Percentiles rank a stretch among this genome's conserved stretches.
Evolutionary conservation across 2,797 vertebrate genomes (phyloP).

Genomic region (Liasis olivaceus): DNA sequence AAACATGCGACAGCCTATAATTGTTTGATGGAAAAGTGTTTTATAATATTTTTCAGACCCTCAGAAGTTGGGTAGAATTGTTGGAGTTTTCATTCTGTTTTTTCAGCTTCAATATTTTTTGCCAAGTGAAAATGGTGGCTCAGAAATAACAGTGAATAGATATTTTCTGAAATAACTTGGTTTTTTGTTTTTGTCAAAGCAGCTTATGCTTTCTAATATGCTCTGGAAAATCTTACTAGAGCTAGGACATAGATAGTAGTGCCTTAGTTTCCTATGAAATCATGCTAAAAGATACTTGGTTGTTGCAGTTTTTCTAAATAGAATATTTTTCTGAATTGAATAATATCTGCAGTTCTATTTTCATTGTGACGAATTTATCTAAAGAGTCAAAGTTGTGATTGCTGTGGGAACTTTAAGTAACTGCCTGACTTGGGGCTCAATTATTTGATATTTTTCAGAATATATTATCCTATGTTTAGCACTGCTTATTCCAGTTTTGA

Average conservation of each 20-base stretch:
- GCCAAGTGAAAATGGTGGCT: constrained; percentile 42
- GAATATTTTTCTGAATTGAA: neutral
- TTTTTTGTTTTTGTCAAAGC: constrained; percentile 26
- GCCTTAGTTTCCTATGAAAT: constrained; percentile 39
- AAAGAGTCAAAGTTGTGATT: constrained; percentile 24
- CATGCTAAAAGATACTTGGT: constrained; percentile 35
- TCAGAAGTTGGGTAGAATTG: constrained; percentile 61
- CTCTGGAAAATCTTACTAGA: constrained; percentile 44
- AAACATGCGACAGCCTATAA: constrained; percentile 7
- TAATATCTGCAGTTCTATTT: neutral
- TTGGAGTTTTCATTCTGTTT: constrained; percentile 57
- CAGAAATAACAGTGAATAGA: constrained; percentile 41
- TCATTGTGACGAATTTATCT: constrained; percentile 22
- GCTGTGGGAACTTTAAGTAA: constrained; percentile 33
- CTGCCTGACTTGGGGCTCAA: constrained; percentile 25
- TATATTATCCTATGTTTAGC: constrained; percentile 25
- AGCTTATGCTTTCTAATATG: constrained; percentile 28
- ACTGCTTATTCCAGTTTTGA: constrained; percentile 25
- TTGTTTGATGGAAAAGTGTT: constrained; percentile 55
- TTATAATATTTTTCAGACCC: constrained; percentile 58
- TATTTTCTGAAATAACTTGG: constrained; percentile 49
- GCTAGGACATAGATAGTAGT: constrained; percentile 35
- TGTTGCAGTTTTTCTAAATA: constrained; percentile 15
- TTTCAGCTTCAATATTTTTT: constrained; percentile 63
- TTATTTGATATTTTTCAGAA: constrained; percentile 25